Evolutionary conservation across 2,797 vertebrate genomes (phyloP).

Genomic region (Anas georgica): DNA sequence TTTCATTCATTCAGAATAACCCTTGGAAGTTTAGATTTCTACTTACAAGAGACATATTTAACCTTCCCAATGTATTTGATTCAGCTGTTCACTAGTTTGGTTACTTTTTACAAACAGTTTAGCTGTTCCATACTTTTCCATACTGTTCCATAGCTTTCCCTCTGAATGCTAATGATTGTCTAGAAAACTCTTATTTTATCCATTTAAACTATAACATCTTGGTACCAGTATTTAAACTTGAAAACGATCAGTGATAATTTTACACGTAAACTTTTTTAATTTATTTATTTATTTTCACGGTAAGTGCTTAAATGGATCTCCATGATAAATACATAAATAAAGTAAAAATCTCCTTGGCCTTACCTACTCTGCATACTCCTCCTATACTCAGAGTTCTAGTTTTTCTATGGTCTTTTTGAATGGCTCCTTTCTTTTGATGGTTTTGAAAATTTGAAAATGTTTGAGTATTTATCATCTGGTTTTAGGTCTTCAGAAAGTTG

Average conservation of each 20-base stretch:
- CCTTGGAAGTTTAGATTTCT: neutral
- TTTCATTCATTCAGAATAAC: neutral
- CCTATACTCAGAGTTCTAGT: neutral
- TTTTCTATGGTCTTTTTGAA: neutral
- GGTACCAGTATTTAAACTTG: neutral
- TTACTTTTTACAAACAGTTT: neutral
- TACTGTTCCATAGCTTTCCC: too few relatives aligned
- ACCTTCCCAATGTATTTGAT: neutral
- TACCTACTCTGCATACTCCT: neutral
- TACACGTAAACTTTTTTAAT: neutral
- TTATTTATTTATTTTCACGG: neutral
- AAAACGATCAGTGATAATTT: neutral
- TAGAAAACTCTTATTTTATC: neutral
- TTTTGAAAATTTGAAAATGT: neutral
- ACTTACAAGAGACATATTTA: neutral
- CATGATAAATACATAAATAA: neutral
- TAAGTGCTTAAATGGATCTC: neutral
- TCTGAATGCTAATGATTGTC: neutral
- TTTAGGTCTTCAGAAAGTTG: neutral
- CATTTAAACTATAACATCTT: neutral
- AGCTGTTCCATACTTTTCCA: neutral
- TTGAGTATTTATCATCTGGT: neutral
- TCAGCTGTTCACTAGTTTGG: neutral
- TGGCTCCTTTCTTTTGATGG: neutral
- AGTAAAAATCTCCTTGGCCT: neutral